phyloP scores from a whole-genome alignment of 2,113 vertebrate genomes.

The Ceratotherium simum region DNA sequence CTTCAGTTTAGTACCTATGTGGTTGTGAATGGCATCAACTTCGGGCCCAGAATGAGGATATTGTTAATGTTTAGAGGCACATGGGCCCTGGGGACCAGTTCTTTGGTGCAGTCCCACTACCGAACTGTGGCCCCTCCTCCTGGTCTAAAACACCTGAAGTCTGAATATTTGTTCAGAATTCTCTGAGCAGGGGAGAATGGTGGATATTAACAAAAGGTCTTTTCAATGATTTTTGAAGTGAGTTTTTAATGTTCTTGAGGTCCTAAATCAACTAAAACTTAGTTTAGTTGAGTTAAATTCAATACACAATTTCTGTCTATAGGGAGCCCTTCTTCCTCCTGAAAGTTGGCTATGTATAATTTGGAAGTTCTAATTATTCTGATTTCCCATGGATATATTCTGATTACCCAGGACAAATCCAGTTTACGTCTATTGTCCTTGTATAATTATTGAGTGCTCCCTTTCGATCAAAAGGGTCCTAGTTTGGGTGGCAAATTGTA shows the following conservation, averaged over 20 bases:
- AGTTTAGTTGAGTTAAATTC: slow-evolving; percentile 21
- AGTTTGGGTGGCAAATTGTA: not conserved
- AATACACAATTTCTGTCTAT: not conserved
- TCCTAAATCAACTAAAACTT: not conserved
- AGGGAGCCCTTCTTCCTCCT: not conserved
- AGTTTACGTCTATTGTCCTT: not conserved
- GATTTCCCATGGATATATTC: not conserved
- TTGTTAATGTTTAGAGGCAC: not conserved
- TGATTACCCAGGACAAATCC: not conserved
- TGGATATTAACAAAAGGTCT: not conserved
- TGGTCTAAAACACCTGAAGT: not conserved
- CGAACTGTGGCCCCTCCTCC: not conserved
- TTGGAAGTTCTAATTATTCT: slow-evolving; percentile 14
- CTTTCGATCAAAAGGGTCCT: not conserved
- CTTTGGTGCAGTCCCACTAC: not conserved
- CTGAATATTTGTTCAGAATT: not conserved
- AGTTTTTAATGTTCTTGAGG: not conserved
- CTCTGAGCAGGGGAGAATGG: not conserved
- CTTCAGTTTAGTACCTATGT: not conserved
- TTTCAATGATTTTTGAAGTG: not conserved
- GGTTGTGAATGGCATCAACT: not conserved
- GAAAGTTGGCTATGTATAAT: not conserved
- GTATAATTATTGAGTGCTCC: not conserved
- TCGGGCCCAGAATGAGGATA: not conserved
- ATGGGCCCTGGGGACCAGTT: not conserved